Evolutionary conservation across 2,113 vertebrate species (phyloP), one percentile per base, ranked within the genome.

Genomic region (Cyanocitta stelleri): DNA sequence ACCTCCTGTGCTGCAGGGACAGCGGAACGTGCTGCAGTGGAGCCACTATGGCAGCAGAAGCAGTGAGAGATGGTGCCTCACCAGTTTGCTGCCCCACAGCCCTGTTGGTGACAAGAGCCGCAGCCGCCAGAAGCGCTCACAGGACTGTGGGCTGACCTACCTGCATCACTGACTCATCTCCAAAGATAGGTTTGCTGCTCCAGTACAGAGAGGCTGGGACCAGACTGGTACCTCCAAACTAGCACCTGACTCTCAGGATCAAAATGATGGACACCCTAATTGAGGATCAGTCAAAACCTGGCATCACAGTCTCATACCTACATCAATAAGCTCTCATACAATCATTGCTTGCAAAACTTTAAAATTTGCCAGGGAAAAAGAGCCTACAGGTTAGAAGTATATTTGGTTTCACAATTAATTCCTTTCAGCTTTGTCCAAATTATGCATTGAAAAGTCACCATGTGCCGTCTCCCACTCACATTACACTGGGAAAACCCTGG

Each of bases 91-190:
- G 85, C 67, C 95, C 82, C 87, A 85, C 74, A 95, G 94, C 74
- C 85, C 95, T 90, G 74, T 1, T 43, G 79, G 88, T 90, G 90
- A 85, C 0, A 2, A 93, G 92, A 93, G 90, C 94, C 85, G 88
- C 92, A 95, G 96, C 94, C 3, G 1, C 92, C 58, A 88, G 82
- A 95, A 93, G 95, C 5, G 1, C 82, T 93, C 49, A 27, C 32
- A 69, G 83, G 75, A 86, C 88, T 92, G 79, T 41, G 69, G 83
- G 83, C 90, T 94, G 86, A 96, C 88, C 92, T 92, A 96, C 94
- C 95, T 96, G 85, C 87, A 64, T 87, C 85, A 94, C 95, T 95
- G 92, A 82, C 96, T 93, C 92, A 97, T 93, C 92, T 90, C 94
- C 94, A 96, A 93, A 94, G 90, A 94, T 13, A 93, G 59, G 76